These are phyloP conservation scores for Scaptomyza montana DNA, from an alignment of 1,140 invertebrate species.

Conservation along the genomic window DNA sequence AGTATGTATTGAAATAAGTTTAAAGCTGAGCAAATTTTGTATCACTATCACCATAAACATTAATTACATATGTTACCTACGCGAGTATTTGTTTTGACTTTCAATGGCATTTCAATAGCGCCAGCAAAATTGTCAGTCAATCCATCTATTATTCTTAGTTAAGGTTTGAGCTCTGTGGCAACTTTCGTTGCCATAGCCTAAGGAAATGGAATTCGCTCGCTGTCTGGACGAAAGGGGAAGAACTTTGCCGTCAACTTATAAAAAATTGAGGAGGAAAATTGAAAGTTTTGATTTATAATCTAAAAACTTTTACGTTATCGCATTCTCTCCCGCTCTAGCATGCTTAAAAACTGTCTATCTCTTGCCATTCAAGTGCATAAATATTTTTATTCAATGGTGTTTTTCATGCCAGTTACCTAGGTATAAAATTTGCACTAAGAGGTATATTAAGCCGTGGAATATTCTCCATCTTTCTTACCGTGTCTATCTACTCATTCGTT, in stretches of 20 bases:
- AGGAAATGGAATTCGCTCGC: conserved; percentile 26
- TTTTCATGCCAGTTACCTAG: not conserved
- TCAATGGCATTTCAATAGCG: conserved; percentile 42
- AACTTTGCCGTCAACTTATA: conserved; percentile 67
- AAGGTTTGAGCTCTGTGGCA: conserved; percentile 37
- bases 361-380: conserved; percentile 75
- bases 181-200: conserved; percentile 24
- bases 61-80: conserved; percentile 65
- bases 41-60: conserved; percentile 7
- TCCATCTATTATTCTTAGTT: conserved; percentile 64
- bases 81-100: conserved; percentile 37
- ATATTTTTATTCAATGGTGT: conserved; percentile 67
- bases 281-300: conserved; percentile 82
- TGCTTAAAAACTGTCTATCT: conserved; percentile 57
- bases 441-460: not conserved
- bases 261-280: conserved; percentile 61
- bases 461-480: not conserved
- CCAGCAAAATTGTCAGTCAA: conserved; percentile 59
- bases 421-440: not conserved
- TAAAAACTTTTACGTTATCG: conserved; percentile 64
- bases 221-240: conserved; percentile 32
- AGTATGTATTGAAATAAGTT: conserved; percentile 4
- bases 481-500: too few species aligned
- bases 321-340: conserved; percentile 1
- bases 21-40: not conserved